Evolutionary conservation across 2,113 vertebrate species (phyloP), one percentile per base, ranked within the genome.

Genomic region (Platysteira castanea): DNA sequence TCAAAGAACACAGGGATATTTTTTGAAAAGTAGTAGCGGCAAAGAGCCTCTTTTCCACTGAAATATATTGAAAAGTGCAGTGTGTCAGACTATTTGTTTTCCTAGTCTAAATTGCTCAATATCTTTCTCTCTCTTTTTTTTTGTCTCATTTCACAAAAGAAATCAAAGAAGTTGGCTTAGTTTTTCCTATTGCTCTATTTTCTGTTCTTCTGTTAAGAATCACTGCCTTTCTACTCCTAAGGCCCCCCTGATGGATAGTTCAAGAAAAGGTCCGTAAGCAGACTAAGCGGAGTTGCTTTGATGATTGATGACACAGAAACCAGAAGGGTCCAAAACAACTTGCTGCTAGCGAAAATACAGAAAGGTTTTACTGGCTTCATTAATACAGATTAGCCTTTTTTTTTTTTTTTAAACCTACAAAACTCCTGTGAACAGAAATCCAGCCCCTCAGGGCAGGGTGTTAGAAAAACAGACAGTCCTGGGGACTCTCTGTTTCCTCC

Each of bases 101-200:
- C 15, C 22, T 37, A 53, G 20, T 79, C 28, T 54, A 77, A 69
- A 79, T 77, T 90, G 84, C 50, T 88, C 75, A 47, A 31, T 87
- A 69, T 87, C 37, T 75, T 50, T 59, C 24, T 79, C 27, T 90
- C 11, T 49, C 9, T 39, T 67, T 65, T 64, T 49, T 63, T 91
- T 91, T 49, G 49, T 80, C 50, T 87, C 44, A 61, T 82, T 85
- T 88, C 76, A 74, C 79, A 95, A 95, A 76, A 89, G 73, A 95
- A 77, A 86, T 74, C 31, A 67, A 90, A 84, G 63, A 79, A 65
- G 10, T 54, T 91, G 78, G 26, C 64, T 90, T 90, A 76, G 35
- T 39, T 81, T 91, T 82, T 46, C 57, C 89, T 84, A 60, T 64
- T 84, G 64, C 41, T 95, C 33, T 10, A 44, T 73, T 94, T 95